phyloP scores from a whole-genome alignment of 1,140 invertebrate genomes.

The Aphidius gifuensis region DNA sequence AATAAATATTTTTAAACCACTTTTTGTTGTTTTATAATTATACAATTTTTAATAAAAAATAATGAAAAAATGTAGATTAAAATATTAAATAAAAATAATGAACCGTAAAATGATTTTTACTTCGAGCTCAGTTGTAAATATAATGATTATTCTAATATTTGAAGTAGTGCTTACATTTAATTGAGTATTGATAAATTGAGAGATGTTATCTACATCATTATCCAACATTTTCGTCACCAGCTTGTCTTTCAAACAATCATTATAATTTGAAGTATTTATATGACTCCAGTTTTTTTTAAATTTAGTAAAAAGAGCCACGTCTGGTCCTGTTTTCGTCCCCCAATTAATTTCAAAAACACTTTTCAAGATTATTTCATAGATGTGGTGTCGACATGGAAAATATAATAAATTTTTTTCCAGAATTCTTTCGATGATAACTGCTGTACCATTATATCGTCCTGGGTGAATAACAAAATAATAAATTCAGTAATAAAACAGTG shows the following conservation, averaged over 20 bases:
- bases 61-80: slow-evolving; percentile 16
- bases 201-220: slow-evolving; percentile 6
- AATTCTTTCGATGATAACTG: slow-evolving; percentile 18
- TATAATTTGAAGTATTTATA: slow-evolving; percentile 9
- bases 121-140: no score
- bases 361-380: slow-evolving; percentile 29
- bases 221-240: background rate
- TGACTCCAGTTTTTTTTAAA: slow-evolving; percentile 16
- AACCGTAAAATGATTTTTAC: no score
- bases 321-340: slow-evolving; percentile 8
- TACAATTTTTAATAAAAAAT: slow-evolving; percentile 18
- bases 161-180: slow-evolving; percentile 2
- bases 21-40: no score
- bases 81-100: background rate
- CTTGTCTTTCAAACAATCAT: slow-evolving; percentile 11
- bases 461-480: background rate
- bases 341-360: slow-evolving; percentile 11
- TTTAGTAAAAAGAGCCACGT: slow-evolving; percentile 11
- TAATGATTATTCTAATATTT: background rate
- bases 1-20: no score
- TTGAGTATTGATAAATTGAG: slow-evolving; percentile 8
- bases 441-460: slow-evolving; percentile 5
- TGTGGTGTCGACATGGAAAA: slow-evolving; percentile 36
- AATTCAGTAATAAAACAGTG: no score
- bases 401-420: slow-evolving; percentile 23